Conservation (phyloP, 1,140 invertebrate species). For the Elymnias hypermnestra region DNA sequence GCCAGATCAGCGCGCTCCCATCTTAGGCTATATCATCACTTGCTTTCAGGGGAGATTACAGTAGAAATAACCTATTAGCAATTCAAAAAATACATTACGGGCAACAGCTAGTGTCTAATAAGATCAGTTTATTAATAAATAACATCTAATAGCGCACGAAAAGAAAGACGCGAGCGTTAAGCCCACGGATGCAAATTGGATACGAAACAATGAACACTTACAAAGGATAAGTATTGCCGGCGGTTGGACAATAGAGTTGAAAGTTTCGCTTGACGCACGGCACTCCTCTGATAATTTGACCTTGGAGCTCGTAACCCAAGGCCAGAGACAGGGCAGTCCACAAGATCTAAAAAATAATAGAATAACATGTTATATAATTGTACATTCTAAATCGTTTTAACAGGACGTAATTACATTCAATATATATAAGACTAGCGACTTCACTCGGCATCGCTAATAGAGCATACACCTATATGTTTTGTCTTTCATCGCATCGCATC, state of each 20-base stretch:
- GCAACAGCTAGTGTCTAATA: no score
- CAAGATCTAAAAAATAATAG: conserved; percentile 80
- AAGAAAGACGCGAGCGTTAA: conserved; percentile 2
- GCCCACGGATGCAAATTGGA: conserved; percentile 18
- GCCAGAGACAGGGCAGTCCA: conserved; percentile 92
- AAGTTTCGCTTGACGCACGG: conserved; percentile 92
- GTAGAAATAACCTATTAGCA: no score
- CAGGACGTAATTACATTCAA: conserved; percentile 11
- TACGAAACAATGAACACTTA: conserved; percentile 76
- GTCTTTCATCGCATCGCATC: no score
- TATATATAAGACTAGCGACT: not conserved
- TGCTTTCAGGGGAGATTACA: no score
- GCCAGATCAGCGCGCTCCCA: no score
- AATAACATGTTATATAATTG: conserved; percentile 9
- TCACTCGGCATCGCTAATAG: no score
- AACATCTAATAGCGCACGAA: not conserved
- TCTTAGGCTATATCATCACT: no score
- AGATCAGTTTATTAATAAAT: no score
- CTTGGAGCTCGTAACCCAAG: conserved; percentile 88
- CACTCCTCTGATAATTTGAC: conserved; percentile 89
- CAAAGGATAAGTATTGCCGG: conserved; percentile 92
- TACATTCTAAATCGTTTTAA: conserved; percentile 7
- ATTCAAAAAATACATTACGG: no score
- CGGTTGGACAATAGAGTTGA: conserved; percentile 93
- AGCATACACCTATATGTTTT: no score